Base-by-base conservation (phyloP, 2,888 invertebrate genomes). In the Hydropsyche betteni region DNA sequence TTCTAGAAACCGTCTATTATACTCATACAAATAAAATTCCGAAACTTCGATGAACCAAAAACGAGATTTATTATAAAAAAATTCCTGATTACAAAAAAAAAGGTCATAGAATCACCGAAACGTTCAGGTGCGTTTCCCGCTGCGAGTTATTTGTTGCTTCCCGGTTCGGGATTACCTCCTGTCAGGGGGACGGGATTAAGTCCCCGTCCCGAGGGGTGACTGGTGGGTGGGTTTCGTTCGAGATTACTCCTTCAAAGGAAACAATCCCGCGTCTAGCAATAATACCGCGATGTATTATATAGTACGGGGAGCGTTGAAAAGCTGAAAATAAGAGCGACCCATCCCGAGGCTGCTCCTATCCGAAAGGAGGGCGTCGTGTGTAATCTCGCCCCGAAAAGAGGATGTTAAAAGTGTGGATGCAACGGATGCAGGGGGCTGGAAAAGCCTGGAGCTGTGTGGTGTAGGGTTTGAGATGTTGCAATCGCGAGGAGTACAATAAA, bases 161-260 rank as follows among this genome's bases (percentile, higher is more conserved):
- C 24, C 33, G 64, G 64, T 33, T n/a, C 52, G 53, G 58, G 72
- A 72, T 72, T 72, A 72, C 72, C 34, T 36, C n/a, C 72, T 72
- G 72, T 72, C 72, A 72, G 58, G 14, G 72, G 14, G 38, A n/a
- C 44, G 58, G 72, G 72, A 72, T 58, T 72, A 72, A 72, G 55
- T 58, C 24, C 36, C 5, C 16, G 70, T 16, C 10, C 52, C 10
- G 55, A 8, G 70, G 53, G 52, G 16, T 51, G 70, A n/a, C 34
- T 7, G 64, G 8, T 5, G 58, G 58, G 24, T 8, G 14, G 58
- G 58, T 8, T 24, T 8, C 53, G 51, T 34, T 24, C 69, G 69
- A 52, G 72, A 72, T 72, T 72, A 72, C 72, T 44, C 44, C 44
- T 58, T 44, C 72, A 58, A 58, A 58, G 61, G 70, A 34, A 72